A percentile compares a stretch with the other conserved stretches of the same genome.
These are phyloP conservation scores for Phrynocephalus guinanensis DNA, from an alignment of 2,797 vertebrate species.

Conservation along the genomic window DNA sequence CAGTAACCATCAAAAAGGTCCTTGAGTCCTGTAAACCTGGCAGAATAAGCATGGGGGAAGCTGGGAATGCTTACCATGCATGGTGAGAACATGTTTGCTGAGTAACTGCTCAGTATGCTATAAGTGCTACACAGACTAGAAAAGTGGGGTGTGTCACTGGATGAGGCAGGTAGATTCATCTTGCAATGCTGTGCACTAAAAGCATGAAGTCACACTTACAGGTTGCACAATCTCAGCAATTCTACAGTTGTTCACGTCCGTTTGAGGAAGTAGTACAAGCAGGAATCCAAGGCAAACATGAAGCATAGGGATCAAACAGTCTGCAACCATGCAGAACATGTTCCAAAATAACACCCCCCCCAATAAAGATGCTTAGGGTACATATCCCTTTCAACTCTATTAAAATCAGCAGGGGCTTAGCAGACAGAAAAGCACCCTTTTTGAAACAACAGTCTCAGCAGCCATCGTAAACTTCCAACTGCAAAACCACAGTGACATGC, in stretches of 20 bases:
- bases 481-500: neutral
- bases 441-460: neutral
- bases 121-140: neutral
- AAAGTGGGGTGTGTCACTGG: neutral
- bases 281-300: neutral
- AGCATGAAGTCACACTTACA: neutral
- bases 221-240: neutral
- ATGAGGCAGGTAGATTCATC: neutral
- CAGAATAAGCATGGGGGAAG: neutral
- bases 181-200: too few relatives aligned
- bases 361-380: neutral
- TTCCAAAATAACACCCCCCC: neutral
- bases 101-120: neutral
- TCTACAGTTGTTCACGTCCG: neutral
- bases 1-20: conserved; percentile 24
- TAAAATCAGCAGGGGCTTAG: neutral
- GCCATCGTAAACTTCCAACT: neutral
- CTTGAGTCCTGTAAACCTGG: neutral
- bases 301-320: neutral
- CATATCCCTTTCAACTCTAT: neutral
- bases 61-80: neutral
- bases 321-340: neutral
- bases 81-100: neutral
- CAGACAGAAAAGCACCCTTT: neutral
- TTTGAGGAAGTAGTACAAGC: neutral